A percentile compares a stretch with the other conserved stretches of the same genome.
phyloP scores from a whole-genome alignment of 2,113 vertebrate genomes.

The Cyanocitta stelleri region DNA sequence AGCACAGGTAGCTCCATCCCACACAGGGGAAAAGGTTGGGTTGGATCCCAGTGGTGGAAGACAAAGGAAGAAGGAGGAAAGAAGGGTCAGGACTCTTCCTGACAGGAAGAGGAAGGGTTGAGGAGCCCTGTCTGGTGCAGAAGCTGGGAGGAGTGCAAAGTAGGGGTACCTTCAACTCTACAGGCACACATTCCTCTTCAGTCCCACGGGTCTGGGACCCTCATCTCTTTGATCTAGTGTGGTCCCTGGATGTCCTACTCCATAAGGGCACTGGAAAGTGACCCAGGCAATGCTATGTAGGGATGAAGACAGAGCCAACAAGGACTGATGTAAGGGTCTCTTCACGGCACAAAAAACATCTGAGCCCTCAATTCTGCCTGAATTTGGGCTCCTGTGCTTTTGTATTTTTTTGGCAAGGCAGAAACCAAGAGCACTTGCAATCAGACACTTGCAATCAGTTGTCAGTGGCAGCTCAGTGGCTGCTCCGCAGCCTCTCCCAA shows the following conservation, averaged over 20 bases:
- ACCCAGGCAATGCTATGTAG: not conserved
- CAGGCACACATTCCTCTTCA: not conserved
- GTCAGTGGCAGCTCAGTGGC: not conserved
- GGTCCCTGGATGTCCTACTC: not conserved
- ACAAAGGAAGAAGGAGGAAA: not conserved
- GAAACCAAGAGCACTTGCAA: not conserved
- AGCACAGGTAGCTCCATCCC: not conserved
- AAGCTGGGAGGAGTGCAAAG: not conserved
- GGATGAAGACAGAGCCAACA: not conserved
- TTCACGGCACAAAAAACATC: not conserved
- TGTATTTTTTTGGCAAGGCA: not conserved
- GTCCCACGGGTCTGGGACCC: not conserved
- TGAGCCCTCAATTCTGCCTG: not conserved
- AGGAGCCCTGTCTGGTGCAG: not conserved
- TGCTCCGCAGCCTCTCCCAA: not conserved
- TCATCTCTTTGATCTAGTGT: not conserved
- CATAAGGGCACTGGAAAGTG: not conserved
- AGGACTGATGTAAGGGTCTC: not conserved
- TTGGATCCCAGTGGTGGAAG: not conserved
- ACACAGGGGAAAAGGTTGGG: not conserved
- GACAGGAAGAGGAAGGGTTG: not conserved
- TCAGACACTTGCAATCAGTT: not conserved
- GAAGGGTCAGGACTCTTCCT: not conserved
- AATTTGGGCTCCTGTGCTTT: not conserved
- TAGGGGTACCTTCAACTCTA: not conserved